These are phyloP conservation scores for Achlya flavicornis DNA, from an alignment of 2,888 invertebrate genomes.

Conservation along the genomic window DNA sequence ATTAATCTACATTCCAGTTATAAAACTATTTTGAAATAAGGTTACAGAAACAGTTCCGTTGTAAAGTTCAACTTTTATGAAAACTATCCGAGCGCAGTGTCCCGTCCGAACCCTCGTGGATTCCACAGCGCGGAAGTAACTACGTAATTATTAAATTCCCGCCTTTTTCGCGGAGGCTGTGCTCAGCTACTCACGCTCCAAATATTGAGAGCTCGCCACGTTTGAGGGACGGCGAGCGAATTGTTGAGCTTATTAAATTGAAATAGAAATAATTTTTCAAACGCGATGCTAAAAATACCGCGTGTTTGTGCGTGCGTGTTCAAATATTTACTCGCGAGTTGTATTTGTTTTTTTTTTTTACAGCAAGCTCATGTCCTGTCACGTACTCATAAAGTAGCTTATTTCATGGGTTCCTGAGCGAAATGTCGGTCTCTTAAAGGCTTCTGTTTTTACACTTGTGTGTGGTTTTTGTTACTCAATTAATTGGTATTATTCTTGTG, in stretches of 20 bases:
- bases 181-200: slow-evolving; percentile 18
- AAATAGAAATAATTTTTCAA: slow-evolving; percentile 2
- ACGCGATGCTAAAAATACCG: background rate
- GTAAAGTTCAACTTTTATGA: slow-evolving; percentile 8
- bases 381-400: background rate
- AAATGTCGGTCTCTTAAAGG: background rate
- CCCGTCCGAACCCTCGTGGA: slow-evolving; percentile 23
- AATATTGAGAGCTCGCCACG: slow-evolving; percentile 6
- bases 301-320: background rate
- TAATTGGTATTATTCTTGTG: background rate
- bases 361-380: background rate
- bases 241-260: slow-evolving; percentile 8
- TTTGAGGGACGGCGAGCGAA: slow-evolving; percentile 2
- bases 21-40: background rate
- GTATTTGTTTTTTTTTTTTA: too few relatives aligned
- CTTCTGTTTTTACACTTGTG: background rate
- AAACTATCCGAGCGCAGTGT: slow-evolving; percentile 30
- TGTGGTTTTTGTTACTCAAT: background rate
- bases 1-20: background rate
- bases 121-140: slow-evolving; percentile 47
- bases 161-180: slow-evolving; percentile 22
- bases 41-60: background rate
- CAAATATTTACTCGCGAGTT: background rate
- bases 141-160: slow-evolving; percentile 70
- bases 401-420: background rate